Evolutionary conservation across 2,888 invertebrate genomes (phyloP).

Genomic region (Macrophya alboannulata): DNA sequence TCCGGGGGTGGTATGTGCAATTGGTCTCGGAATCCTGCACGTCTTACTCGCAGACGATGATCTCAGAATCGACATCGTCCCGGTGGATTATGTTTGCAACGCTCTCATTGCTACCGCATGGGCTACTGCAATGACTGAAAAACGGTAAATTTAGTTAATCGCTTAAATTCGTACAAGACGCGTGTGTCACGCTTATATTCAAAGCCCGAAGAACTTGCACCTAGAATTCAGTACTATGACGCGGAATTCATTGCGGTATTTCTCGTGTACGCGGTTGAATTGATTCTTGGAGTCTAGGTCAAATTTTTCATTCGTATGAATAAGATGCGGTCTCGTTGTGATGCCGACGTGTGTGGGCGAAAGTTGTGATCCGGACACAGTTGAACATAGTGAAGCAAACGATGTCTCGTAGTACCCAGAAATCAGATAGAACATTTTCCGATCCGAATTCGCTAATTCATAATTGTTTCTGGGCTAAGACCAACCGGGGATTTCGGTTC

Average conservation of each 20-base stretch:
- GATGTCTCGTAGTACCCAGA: not conserved
- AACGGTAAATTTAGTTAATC: not conserved
- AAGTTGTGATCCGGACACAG: not conserved
- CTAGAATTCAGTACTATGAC: not conserved
- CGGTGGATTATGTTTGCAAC: conserved; percentile 89
- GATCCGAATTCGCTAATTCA: not conserved
- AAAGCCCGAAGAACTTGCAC: not conserved
- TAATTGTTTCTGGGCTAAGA: too few relatives aligned
- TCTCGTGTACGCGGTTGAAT: not conserved
- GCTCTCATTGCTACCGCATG: conserved; percentile 88
- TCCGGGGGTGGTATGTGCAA: conserved; percentile 88
- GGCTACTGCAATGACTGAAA: conserved; percentile 78
- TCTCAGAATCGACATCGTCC: conserved; percentile 86
- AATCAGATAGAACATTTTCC: not conserved
- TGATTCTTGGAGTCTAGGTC: not conserved
- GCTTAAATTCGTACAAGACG: too few relatives aligned
- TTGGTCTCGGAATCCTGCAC: conserved; percentile 90
- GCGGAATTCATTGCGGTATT: not conserved
- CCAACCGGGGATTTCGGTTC: too few relatives aligned
- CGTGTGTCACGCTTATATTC: not conserved
- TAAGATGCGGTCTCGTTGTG: not conserved
- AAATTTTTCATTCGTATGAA: not conserved
- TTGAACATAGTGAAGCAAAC: not conserved
- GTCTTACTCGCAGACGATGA: conserved; percentile 87
- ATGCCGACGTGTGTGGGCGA: not conserved